Evolutionary conservation across 2,888 invertebrate genomes (phyloP).

Genomic region (Venusia cambrica): DNA sequence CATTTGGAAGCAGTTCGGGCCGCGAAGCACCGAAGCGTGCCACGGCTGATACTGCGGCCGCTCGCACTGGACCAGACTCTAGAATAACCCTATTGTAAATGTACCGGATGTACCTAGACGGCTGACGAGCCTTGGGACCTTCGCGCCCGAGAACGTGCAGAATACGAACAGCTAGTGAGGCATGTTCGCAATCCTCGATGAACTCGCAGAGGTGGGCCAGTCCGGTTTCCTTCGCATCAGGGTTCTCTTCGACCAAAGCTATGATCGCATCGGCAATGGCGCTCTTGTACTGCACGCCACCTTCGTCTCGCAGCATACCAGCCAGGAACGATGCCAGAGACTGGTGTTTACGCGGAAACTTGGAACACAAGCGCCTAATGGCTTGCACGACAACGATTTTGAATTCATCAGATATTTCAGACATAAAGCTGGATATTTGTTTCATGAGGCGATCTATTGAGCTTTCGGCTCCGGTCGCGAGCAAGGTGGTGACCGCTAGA

Average conservation of each 20-base stretch:
- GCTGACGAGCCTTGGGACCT: conserved; percentile 96
- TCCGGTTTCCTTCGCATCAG: conserved; percentile 97
- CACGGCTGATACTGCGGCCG: conserved; percentile 98
- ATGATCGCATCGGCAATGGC: conserved; percentile 99
- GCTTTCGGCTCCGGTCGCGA: conserved; percentile 98
- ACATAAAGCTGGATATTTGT: conserved; percentile 98
- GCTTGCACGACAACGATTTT: conserved; percentile 99
- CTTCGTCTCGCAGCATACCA: conserved; percentile 97
- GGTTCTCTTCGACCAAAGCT: conserved; percentile 97
- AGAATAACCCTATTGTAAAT: conserved; percentile 96
- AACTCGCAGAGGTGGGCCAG: conserved; percentile 99
- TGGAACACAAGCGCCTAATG: conserved; percentile 92
- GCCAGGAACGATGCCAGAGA: conserved; percentile 98
- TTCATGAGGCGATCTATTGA: conserved; percentile 99
- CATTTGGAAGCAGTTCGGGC: conserved; percentile 84
- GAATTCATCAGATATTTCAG: conserved; percentile 99
- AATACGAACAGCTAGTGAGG: conserved; percentile 96
- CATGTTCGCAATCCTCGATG: conserved; percentile 99
- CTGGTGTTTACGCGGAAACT: conserved; percentile 98
- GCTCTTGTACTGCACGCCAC: conserved; percentile 98
- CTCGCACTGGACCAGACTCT: conserved; percentile 96
- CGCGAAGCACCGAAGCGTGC: conserved; percentile 99
- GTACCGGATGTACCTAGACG: conserved; percentile 91
- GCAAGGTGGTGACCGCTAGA: conserved; percentile 97
- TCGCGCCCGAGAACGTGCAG: conserved; percentile 97